These are phyloP conservation scores for Lepus oiostolus DNA, from an alignment of 2,797 vertebrate genomes.

Conservation along the genomic window DNA sequence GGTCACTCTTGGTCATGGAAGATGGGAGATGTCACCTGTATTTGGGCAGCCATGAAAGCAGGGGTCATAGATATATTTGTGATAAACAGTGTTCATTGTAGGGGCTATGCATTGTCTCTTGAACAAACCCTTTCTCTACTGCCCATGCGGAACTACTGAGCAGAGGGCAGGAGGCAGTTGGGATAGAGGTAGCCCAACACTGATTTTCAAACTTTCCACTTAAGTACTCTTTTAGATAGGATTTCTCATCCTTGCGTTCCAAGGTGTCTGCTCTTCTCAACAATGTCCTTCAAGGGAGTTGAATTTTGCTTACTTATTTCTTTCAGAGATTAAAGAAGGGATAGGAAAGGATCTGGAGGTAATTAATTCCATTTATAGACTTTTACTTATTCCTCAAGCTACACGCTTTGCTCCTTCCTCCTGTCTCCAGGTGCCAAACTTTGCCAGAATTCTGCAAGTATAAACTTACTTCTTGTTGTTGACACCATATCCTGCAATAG, in stretches of 20 bases:
- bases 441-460: background rate
- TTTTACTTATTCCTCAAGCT: conserved; percentile 1
- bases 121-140: background rate
- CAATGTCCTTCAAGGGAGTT: background rate
- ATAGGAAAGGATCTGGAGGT: background rate
- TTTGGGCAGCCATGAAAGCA: background rate
- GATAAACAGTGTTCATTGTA: background rate
- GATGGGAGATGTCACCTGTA: background rate
- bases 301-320: conserved; percentile 27
- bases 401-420: background rate
- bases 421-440: background rate
- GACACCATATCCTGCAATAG: background rate
- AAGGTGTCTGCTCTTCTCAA: background rate
- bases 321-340: background rate
- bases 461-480: background rate
- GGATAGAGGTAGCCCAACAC: background rate
- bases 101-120: background rate
- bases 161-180: background rate
- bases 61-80: background rate
- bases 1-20: background rate
- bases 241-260: background rate
- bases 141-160: background rate
- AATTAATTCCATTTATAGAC: conserved; percentile 11
- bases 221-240: background rate
- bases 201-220: background rate